Evolutionary conservation across 2,113 vertebrate species (phyloP), one percentile per base, ranked within the genome.

Genomic region (Desmodus rotundus): DNA sequence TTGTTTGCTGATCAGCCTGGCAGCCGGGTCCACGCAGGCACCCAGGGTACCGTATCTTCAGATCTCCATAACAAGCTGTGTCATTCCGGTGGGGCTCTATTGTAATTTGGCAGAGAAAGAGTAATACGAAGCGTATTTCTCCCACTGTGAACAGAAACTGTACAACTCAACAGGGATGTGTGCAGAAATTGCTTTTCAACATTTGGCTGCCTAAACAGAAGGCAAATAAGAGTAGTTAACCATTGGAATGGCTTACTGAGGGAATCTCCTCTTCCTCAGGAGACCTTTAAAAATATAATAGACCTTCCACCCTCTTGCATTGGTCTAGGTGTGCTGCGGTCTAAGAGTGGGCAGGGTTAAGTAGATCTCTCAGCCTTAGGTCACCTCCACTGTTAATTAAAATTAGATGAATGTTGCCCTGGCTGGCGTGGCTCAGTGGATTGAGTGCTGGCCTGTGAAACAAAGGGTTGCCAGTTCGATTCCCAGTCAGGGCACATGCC

Each of bases 91-190:
- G 96, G 93, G 96, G 93, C 72, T 58, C 41, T 63, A 80, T 91
- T 97, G 93, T 97, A 95, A 97, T 96, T 95, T 95, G 97, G 97
- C 98, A 97, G 82, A 96, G 93, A 87, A 92, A 98, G 97, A 96
- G 5, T 93, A 93, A 92, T 87, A 95, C 74, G 87, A 97, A 97
- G 92, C 94, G 96, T 94, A 95, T 98, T 98, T 97, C 97, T 94
- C 96, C 84, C 95, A 72, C 94, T 97, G 87, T 96, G 97, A 96
- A 93, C 92, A 96, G 97, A 98, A 91, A 95, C 94, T 97, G 47
- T 92, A 0, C 20, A 97, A 87, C 96, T 97, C 96, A 95, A 81
- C 82, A 74, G 97, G 97, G 97, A 96, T 86, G 50, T 94, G 93
- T 95, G 88, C 93, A 98, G 94, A 96, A 96, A 97, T 96, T 97